Evolutionary conservation across 2,113 vertebrate species (phyloP).

Genomic region (Brachyistius frenatus): DNA sequence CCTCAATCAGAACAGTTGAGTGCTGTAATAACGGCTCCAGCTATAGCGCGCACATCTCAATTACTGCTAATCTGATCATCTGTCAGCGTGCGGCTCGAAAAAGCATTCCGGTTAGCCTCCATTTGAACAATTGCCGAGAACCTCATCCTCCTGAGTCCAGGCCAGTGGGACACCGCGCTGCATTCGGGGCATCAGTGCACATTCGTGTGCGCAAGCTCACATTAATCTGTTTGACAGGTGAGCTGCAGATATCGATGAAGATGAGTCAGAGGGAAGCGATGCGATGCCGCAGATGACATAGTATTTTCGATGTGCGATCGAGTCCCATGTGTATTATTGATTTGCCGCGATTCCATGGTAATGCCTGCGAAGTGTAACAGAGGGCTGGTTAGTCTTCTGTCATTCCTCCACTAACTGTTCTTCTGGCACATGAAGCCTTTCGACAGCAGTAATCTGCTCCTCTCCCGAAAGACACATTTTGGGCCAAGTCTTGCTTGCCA

Average conservation of each 20-base stretch:
- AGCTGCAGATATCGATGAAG: background rate
- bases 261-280: background rate
- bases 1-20: slow-evolving; percentile 51
- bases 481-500: no score
- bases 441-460: no score
- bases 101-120: slow-evolving; percentile 49
- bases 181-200: background rate
- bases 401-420: no score
- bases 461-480: no score
- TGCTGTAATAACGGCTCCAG: slow-evolving; percentile 40
- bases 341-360: no score
- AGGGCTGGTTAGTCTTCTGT: no score
- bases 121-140: slow-evolving; percentile 38
- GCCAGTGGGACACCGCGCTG: slow-evolving; percentile 8
- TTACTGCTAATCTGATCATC: slow-evolving; percentile 72
- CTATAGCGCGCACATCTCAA: slow-evolving; percentile 62
- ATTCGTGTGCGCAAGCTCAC: slow-evolving; percentile 2
- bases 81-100: slow-evolving; percentile 48
- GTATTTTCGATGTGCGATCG: no score
- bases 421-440: no score
- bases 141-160: slow-evolving; percentile 19
- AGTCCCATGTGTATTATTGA: no score
- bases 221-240: slow-evolving; percentile 3
- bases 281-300: no score
- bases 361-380: no score